Conservation (phyloP, 2,113 vertebrate genomes). For the Monopterus albus region DNA sequence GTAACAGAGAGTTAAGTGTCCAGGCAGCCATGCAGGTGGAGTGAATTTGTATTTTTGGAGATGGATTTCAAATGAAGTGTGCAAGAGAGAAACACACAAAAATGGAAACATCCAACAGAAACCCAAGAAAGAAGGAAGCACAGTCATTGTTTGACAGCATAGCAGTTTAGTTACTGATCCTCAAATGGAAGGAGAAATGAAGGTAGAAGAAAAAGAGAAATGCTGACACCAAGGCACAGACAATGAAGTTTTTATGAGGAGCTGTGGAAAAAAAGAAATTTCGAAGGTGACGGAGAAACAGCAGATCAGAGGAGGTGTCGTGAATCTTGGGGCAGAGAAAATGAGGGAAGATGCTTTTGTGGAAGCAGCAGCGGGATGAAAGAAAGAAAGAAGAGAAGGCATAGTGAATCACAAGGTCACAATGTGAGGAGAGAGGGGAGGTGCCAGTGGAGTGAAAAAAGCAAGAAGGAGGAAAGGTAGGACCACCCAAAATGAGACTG, state of each 20-base stretch:
- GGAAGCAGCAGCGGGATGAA: slow-evolving; percentile 21
- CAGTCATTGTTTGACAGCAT: neutral
- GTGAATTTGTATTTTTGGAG: neutral
- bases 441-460: neutral
- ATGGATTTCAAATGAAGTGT: slow-evolving; percentile 4
- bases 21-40: neutral
- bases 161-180: neutral
- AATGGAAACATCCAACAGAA: neutral
- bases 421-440: slow-evolving; percentile 22
- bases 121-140: neutral
- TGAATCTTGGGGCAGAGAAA: neutral
- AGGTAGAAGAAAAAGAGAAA: neutral
- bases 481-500: neutral
- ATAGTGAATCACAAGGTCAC: slow-evolving; percentile 17
- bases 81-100: neutral
- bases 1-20: neutral
- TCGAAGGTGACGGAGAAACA: slow-evolving; percentile 9
- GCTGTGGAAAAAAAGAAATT: neutral
- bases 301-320: slow-evolving; percentile 15
- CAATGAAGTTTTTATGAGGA: neutral
- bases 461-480: neutral
- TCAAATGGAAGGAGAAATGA: slow-evolving; percentile 2
- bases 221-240: neutral
- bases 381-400: slow-evolving; percentile 1
- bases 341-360: slow-evolving; percentile 18